A percentile compares a stretch with the other conserved stretches of the same genome.
phyloP scores from a whole-genome alignment of 2,888 invertebrate genomes.

The Cheilosia vernalis region DNA sequence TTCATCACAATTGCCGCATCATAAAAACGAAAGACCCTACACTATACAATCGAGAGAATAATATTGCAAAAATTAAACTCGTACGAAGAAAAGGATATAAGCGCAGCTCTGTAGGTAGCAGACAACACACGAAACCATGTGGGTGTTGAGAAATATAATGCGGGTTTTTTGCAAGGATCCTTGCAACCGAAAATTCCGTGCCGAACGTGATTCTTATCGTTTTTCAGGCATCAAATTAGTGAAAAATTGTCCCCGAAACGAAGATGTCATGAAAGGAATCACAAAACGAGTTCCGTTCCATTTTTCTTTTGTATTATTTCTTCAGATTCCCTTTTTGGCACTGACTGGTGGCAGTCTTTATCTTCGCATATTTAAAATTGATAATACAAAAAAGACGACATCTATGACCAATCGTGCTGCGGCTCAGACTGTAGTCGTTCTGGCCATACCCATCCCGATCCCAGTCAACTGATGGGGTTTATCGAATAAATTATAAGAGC shows the following conservation, averaged over 20 bases:
- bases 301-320: constrained; percentile 2
- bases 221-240: constrained; percentile 58
- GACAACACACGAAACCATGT: constrained; percentile 40
- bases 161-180: constrained; percentile 61
- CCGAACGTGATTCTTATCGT: constrained; percentile 56
- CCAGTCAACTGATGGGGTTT: constrained; percentile 30
- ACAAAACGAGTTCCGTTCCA: constrained; percentile 33
- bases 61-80: constrained; percentile 39
- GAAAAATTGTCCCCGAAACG: constrained; percentile 49
- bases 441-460: constrained; percentile 1
- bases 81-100: constrained; percentile 40
- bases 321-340: constrained; percentile 16
- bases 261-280: constrained; percentile 39
- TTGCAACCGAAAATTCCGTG: constrained; percentile 26
- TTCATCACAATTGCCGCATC: constrained; percentile 42
- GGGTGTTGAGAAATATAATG: constrained; percentile 58
- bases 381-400: constrained; percentile 51
- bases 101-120: constrained; percentile 6
- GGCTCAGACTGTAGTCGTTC: constrained; percentile 25
- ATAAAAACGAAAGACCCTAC: constrained; percentile 21
- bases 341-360: constrained; percentile 38
- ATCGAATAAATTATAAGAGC: constrained; percentile 67
- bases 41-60: constrained; percentile 27
- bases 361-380: constrained; percentile 50
- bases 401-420: constrained; percentile 70